These are phyloP conservation scores for Varecia variegata DNA, from an alignment of 2,797 vertebrate genomes.

Conservation along the genomic window DNA sequence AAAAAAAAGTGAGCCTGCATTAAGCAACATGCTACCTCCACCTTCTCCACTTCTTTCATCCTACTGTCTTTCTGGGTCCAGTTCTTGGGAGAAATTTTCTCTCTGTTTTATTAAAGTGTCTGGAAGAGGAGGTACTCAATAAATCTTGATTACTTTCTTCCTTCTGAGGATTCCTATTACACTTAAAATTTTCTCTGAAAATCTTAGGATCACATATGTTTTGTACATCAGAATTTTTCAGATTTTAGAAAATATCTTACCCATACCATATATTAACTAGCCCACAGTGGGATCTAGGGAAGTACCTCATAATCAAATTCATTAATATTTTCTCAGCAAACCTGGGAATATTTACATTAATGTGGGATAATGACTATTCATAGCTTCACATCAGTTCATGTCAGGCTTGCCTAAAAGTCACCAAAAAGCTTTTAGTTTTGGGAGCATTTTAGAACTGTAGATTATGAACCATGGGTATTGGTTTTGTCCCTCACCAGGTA, in stretches of 20 bases:
- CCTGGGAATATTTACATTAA: not conserved
- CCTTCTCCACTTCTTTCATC: not conserved
- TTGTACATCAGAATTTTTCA: constrained; percentile 8
- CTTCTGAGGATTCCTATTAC: constrained; percentile 2
- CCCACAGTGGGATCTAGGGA: not conserved
- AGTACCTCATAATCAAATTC: not conserved
- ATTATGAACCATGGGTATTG: not conserved
- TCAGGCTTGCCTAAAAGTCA: not conserved
- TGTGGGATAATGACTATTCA: not conserved
- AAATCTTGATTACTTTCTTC: constrained; percentile 7
- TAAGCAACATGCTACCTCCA: not conserved
- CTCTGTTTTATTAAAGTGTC: not conserved
- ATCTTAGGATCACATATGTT: not conserved
- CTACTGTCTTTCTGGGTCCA: not conserved
- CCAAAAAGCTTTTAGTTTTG: not conserved
- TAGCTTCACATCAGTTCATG: not conserved
- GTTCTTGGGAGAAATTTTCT: constrained; percentile 19
- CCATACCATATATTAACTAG: not conserved
- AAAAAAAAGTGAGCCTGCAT: not conserved
- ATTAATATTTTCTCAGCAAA: constrained; percentile 10
- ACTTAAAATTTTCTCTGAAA: constrained; percentile 32
- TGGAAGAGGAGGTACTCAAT: not conserved
- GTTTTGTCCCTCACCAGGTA: not conserved
- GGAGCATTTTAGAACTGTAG: not conserved
- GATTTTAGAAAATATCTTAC: constrained; percentile 30